Evolutionary conservation across 2,888 invertebrate species (phyloP).

Genomic region (Athalia rosae): DNA sequence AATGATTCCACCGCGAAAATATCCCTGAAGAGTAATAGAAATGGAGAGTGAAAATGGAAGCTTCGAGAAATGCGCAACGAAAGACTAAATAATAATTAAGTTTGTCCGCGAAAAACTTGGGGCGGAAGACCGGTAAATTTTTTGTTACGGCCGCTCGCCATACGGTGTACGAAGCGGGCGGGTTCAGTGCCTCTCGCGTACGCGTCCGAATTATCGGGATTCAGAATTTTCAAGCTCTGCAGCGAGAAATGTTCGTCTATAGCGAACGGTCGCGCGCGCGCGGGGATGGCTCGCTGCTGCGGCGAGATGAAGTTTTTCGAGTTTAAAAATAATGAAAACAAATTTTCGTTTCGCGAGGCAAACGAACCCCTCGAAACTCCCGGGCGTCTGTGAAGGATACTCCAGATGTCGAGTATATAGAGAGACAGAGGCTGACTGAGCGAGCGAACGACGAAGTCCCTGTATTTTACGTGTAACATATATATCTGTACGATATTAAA

Average conservation of each 20-base stretch:
- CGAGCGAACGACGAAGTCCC: background rate
- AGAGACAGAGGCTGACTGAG: background rate
- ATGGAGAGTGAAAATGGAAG: no score
- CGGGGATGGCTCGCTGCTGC: background rate
- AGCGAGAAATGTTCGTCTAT: no score
- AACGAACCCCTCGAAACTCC: conserved; percentile 9
- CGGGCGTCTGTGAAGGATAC: background rate
- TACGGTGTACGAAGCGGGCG: no score
- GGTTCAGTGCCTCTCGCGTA: no score
- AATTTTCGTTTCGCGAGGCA: background rate
- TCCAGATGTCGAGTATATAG: background rate
- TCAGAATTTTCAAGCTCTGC: no score
- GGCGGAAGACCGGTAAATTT: background rate
- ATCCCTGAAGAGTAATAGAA: background rate
- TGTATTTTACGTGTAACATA: background rate
- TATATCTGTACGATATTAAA: background rate
- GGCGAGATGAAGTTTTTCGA: background rate
- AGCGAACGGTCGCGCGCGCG: background rate
- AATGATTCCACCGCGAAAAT: background rate
- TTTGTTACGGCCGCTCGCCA: background rate
- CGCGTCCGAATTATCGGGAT: no score
- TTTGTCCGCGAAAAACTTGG: background rate
- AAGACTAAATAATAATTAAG: no score
- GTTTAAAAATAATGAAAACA: background rate
- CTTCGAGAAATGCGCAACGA: no score